phyloP scores from a whole-genome alignment of 2,113 vertebrate species.

The Cavia porcellus region DNA sequence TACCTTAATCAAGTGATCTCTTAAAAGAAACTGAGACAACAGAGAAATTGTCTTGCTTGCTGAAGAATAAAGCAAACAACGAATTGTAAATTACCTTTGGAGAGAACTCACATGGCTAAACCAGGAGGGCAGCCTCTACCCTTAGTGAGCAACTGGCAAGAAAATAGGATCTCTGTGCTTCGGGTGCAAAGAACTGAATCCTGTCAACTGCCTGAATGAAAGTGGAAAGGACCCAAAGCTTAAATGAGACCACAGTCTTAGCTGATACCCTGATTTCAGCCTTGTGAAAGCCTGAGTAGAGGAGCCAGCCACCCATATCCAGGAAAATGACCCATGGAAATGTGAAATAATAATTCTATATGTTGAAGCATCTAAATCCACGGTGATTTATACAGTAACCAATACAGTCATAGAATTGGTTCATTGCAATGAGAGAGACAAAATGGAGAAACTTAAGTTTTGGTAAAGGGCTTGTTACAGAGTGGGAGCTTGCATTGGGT shows the following conservation, averaged over 20 bases:
- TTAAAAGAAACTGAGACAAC: not conserved
- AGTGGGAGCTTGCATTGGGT: not conserved
- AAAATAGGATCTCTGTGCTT: not conserved
- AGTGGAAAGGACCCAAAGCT: not conserved
- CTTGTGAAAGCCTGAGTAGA: not conserved
- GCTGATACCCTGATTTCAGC: not conserved
- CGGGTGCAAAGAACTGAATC: not conserved
- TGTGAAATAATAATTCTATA: not conserved
- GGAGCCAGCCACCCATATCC: not conserved
- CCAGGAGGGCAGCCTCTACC: not conserved
- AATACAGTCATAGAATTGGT: not conserved
- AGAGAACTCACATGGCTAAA: not conserved
- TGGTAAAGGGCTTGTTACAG: not conserved
- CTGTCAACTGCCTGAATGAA: too few species aligned
- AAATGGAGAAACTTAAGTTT: not conserved
- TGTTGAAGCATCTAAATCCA: not conserved
- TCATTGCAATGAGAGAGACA: not conserved
- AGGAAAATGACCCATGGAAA: not conserved
- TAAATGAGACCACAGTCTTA: not conserved
- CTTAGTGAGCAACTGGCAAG: not conserved
- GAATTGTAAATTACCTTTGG: not conserved
- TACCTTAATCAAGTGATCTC: not conserved
- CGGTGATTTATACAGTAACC: not conserved
- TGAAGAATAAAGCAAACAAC: slow-evolving; percentile 6
- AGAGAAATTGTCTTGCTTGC: not conserved